A percentile compares a stretch with the other conserved stretches of the same genome.
Evolutionary conservation across 2,113 vertebrate species (phyloP).

Genomic region (Camelus bactrianus): DNA sequence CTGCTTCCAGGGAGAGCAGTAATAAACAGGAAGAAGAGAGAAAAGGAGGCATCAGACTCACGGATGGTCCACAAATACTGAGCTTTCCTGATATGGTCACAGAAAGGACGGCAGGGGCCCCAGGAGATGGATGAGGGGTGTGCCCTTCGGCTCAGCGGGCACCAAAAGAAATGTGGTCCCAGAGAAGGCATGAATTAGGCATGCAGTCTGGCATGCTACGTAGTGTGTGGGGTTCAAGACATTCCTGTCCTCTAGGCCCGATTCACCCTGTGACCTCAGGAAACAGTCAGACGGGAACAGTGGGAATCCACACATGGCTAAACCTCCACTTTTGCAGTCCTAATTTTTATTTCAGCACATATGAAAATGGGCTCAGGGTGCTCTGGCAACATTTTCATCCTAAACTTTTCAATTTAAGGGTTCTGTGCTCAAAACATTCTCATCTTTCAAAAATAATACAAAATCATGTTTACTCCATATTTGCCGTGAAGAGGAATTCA

Average conservation of each 20-base stretch:
- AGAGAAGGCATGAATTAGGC: not conserved
- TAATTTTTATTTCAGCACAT: not conserved
- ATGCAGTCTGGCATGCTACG: not conserved
- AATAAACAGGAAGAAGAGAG: not conserved
- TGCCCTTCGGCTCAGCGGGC: rapidly evolving
- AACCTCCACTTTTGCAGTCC: not conserved
- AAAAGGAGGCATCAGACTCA: not conserved
- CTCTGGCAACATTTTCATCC: not conserved
- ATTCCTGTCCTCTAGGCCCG: not conserved
- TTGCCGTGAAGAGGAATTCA: not conserved
- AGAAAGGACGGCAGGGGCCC: not conserved
- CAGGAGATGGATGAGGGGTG: not conserved
- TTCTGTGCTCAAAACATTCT: not conserved
- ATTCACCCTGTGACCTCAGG: not conserved
- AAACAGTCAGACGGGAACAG: not conserved
- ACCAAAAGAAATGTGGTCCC: not conserved
- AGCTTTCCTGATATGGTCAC: not conserved
- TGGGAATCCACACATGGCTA: rapidly evolving
- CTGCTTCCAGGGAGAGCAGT: not conserved
- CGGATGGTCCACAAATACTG: not conserved
- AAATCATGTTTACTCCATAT: not conserved
- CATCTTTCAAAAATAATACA: not conserved
- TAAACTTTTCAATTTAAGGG: not conserved
- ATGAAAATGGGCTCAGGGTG: not conserved
- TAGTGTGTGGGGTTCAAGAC: not conserved